Base-by-base conservation (phyloP, 1,140 invertebrate species). In the Leptopilina boulardi region DNA sequence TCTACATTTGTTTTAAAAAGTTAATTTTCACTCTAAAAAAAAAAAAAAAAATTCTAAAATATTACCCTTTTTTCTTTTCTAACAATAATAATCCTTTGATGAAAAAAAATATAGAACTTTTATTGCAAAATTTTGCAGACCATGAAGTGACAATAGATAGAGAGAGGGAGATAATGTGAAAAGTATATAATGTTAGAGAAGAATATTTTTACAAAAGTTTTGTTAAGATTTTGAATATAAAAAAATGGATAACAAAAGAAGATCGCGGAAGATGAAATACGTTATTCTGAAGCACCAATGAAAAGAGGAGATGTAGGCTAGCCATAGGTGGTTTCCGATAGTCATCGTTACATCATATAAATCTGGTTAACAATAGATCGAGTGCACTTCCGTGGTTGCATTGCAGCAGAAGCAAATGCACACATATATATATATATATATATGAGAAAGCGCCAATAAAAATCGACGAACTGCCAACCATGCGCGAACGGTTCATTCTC, bases 311-410 rank as follows among this genome's bases (percentile, higher is more conserved):
- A 47, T 47, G 15, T 51, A 51, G 47, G 47, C 47, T 51, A 51
- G 47, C 47, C 47, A 51, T 51, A 51, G 47, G 47, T 51, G 47
- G 47, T 51, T 51, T 51, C 47, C 47, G 47, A 51, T 51, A 51
- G 47, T 51, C 47, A 51, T 51, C 47, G 47, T 51, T 51, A 51
- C 47, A 51, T 51, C 47, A 51, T 51, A 51, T 51, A 51, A 51
- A 51, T 51, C 47, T 51, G 47, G 47, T 51, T 51, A 51, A 51
- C 47, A 51, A 51, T 51, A 51, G 47, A 51, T 51, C 47, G 47
- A 51, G 47, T 51, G 47, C 47, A 51, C 47, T 51, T 51, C 47
- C 47, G 47, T 51, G 47, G 47, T 18, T 51, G 47, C n/a, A 51
- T 51, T 51, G 47, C n/a, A 18, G n/a, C 47, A 51, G 47, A 51